A percentile compares a stretch with the other conserved stretches of the same genome.
phyloP scores from a whole-genome alignment of 1,140 invertebrate genomes.

The Temnothorax longispinosus region DNA sequence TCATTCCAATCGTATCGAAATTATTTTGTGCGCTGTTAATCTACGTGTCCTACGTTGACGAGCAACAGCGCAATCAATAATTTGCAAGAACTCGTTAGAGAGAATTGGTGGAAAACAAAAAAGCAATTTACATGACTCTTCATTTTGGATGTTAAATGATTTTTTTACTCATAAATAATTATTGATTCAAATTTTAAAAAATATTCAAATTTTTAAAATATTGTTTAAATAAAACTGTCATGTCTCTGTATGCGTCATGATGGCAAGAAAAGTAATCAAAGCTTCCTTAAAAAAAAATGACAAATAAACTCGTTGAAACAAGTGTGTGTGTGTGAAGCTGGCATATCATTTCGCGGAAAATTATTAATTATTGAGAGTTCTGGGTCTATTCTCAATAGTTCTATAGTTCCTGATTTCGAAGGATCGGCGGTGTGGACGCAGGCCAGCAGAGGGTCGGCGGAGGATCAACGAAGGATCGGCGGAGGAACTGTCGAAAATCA shows the following conservation, averaged over 20 bases:
- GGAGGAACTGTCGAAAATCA: too few species aligned
- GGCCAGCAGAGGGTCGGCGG: too few species aligned
- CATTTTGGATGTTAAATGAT: neutral
- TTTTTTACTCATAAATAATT: neutral
- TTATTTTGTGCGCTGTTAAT: neutral
- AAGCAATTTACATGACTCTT: neutral
- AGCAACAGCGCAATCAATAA: neutral
- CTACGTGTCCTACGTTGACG: neutral
- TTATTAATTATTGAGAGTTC: too few species aligned
- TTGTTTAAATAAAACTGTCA: neutral
- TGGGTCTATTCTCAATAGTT: too few species aligned
- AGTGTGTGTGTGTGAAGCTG: too few species aligned
- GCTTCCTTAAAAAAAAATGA: neutral
- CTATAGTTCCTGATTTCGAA: too few species aligned
- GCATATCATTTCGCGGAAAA: too few species aligned
- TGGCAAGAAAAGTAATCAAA: neutral
- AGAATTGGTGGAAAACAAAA: neutral
- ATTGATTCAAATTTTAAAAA: neutral
- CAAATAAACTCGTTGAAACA: slow-evolving; percentile 7
- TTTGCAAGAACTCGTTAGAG: neutral
- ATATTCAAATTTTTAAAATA: neutral
- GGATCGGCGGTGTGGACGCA: too few species aligned
- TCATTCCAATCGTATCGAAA: neutral
- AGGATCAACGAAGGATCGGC: too few species aligned
- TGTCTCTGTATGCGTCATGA: neutral